Conservation (phyloP, 2,888 invertebrate genomes). For the Timema cristinae region DNA sequence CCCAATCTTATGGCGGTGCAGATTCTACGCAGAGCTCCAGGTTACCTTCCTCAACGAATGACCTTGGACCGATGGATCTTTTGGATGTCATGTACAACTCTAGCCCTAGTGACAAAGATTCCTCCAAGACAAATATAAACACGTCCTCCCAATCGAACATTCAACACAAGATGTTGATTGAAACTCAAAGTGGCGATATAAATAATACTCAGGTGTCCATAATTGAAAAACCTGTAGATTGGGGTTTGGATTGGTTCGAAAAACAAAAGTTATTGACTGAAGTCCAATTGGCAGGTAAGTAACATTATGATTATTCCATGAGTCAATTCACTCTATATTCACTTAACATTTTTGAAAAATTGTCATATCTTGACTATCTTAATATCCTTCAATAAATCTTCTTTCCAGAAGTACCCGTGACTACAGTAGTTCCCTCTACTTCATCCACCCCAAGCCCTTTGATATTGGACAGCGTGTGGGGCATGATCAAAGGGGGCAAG, state of each 20-base stretch:
- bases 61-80: not conserved
- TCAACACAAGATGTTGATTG: conserved; percentile 7
- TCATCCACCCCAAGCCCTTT: conserved; percentile 10
- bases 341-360: conserved; percentile 1
- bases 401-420: not conserved
- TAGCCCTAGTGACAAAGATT: not conserved
- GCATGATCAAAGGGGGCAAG: conserved; percentile 35
- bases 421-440: not conserved
- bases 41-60: not conserved
- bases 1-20: not conserved
- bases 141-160: not conserved
- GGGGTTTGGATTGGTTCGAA: not conserved
- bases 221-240: not conserved
- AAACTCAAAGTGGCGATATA: not conserved
- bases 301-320: no score
- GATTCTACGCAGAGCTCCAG: not conserved
- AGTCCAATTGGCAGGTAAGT: not conserved
- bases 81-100: not conserved
- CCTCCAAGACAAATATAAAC: not conserved
- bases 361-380: not conserved
- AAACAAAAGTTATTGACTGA: conserved; percentile 6
- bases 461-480: conserved; percentile 22
- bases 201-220: no score
- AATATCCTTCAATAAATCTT: not conserved
- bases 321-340: not conserved